Evolutionary conservation across 2,113 vertebrate species (phyloP).

Genomic region (Apodemus sylvaticus): DNA sequence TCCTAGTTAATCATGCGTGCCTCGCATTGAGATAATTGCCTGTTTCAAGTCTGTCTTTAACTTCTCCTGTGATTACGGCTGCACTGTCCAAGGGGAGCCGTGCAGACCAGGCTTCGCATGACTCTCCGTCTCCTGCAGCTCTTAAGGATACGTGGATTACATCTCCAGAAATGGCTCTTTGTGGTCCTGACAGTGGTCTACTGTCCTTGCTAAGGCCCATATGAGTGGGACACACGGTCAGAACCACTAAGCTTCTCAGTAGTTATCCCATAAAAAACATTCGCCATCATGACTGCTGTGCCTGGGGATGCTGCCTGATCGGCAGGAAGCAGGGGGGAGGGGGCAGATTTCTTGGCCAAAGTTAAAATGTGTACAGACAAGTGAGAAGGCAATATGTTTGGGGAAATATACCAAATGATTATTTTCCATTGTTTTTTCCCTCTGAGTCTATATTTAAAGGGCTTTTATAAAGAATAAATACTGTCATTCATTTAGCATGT

Average conservation of each 20-base stretch:
- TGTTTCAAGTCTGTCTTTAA: not conserved
- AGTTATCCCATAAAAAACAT: not conserved
- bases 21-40: not conserved
- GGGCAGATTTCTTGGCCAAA: not conserved
- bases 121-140: not conserved
- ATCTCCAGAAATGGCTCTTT: not conserved
- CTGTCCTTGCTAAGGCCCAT: fast-evolving
- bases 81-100: fast-evolving
- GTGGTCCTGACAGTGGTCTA: not conserved
- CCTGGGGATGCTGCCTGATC: not conserved
- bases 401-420: constrained; percentile 43
- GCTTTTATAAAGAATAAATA: constrained; percentile 42
- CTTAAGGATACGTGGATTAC: not conserved
- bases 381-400: not conserved
- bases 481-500: not conserved
- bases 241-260: not conserved
- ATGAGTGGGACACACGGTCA: not conserved
- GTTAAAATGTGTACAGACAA: not conserved
- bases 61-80: not conserved
- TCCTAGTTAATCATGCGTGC: not conserved
- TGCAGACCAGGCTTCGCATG: not conserved
- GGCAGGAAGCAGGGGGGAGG: not conserved
- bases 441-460: constrained; percentile 48
- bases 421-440: constrained; percentile 53
- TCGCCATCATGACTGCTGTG: constrained; percentile 39